Evolutionary conservation across 2,113 vertebrate genomes (phyloP).

Genomic region (Zingel zingel): DNA sequence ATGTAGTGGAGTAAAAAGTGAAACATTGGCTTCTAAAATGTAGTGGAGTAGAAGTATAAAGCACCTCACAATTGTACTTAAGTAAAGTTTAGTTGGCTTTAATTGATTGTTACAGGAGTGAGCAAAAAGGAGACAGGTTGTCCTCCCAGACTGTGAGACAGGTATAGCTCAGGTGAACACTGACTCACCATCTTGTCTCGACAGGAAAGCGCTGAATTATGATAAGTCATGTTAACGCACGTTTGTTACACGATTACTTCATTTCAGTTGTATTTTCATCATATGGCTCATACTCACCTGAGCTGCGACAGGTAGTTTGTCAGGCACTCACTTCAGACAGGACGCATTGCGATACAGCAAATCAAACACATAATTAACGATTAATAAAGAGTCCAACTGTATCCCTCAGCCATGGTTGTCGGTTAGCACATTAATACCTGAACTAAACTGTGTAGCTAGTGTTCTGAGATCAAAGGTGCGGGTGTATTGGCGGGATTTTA

Average conservation of each 20-base stretch:
- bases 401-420: neutral
- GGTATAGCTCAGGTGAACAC: conserved; percentile 15
- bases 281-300: conserved; percentile 17
- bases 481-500: neutral
- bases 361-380: neutral
- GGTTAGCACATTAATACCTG: neutral
- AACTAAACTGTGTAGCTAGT: neutral
- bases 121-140: neutral
- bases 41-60: neutral
- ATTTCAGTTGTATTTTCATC: neutral
- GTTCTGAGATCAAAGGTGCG: neutral
- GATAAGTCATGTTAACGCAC: neutral
- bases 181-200: conserved; percentile 42
- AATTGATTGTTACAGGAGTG: neutral
- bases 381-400: neutral
- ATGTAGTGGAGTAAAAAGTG: neutral
- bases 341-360: neutral
- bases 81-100: neutral
- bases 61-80: too few relatives aligned
- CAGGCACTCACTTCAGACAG: neutral
- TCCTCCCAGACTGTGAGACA: conserved; percentile 14
- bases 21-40: too few relatives aligned
- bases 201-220: neutral
- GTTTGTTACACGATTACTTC: neutral
- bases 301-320: neutral